Evolutionary conservation across 2,888 invertebrate genomes (phyloP).

Genomic region (Sclerodermus sp.): DNA sequence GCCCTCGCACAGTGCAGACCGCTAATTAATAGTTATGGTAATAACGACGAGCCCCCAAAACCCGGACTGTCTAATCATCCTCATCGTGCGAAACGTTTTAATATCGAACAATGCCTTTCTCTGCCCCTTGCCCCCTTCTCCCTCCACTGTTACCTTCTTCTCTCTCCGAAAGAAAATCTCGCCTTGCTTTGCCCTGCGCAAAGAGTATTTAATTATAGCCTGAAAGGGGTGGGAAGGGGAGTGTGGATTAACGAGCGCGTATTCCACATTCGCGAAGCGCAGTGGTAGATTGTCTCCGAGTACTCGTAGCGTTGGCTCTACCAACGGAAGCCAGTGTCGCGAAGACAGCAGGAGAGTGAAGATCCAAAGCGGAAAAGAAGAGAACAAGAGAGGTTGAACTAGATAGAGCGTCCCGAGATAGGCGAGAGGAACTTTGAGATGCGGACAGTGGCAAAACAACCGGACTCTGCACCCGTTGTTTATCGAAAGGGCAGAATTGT

Average conservation of each 20-base stretch:
- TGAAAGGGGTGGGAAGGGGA: too few relatives aligned
- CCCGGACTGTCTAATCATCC: too few relatives aligned
- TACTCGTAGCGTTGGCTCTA: not conserved
- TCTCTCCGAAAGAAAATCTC: too few relatives aligned
- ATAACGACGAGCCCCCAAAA: conserved; percentile 15
- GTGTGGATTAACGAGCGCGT: too few relatives aligned
- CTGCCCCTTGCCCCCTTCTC: not conserved
- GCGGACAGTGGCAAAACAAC: conserved; percentile 48
- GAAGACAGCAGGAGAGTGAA: conserved; percentile 6
- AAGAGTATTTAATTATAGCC: too few relatives aligned
- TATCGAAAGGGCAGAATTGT: not conserved
- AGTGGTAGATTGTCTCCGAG: too few relatives aligned
- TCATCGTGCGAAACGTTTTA: too few relatives aligned
- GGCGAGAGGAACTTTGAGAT: conserved; percentile 44
- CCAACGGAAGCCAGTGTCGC: not conserved
- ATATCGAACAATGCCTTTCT: not conserved
- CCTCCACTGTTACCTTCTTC: not conserved
- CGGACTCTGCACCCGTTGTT: conserved; percentile 13
- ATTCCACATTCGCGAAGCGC: too few relatives aligned
- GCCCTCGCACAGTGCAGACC: not conserved
- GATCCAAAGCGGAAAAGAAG: conserved; percentile 6
- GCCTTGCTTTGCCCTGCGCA: too few relatives aligned
- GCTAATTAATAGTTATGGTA: conserved; percentile 38
- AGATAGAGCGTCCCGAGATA: conserved; percentile 40
- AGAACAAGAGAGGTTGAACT: conserved; percentile 2